Conservation (phyloP, 2,797 vertebrate species). For the Poeciliopsis gracilis region DNA sequence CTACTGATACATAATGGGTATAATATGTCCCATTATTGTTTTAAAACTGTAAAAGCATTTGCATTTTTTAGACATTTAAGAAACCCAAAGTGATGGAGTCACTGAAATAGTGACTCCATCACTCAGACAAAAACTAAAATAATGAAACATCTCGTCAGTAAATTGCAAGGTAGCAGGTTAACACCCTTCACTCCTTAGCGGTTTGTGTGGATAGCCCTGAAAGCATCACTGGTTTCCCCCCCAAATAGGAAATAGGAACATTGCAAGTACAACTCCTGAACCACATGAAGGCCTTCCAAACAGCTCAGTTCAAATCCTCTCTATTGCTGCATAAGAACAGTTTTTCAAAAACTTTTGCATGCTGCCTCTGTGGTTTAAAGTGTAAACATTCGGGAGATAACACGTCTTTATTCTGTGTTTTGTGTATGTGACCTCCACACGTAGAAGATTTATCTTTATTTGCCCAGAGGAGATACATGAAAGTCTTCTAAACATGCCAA, state of each 20-base stretch:
- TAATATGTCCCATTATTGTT: not conserved
- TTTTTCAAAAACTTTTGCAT: not conserved
- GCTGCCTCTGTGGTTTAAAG: not conserved
- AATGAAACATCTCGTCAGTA: not conserved
- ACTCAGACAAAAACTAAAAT: not conserved
- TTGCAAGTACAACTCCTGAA: conserved; percentile 51
- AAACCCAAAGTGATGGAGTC: not conserved
- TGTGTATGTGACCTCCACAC: conserved; percentile 54
- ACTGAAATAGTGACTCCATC: not conserved
- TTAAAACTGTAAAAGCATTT: not conserved
- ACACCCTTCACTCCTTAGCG: not conserved
- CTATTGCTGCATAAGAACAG: not conserved
- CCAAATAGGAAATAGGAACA: too few species aligned
- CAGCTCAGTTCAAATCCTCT: conserved; percentile 34
- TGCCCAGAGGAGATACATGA: conserved; percentile 47
- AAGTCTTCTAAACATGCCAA: conserved; percentile 46
- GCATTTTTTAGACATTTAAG: not conserved
- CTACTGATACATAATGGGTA: not conserved
- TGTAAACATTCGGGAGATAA: conserved; percentile 8
- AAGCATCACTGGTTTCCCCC: not conserved
- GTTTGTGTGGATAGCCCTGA: not conserved
- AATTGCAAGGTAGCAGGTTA: not conserved
- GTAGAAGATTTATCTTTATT: conserved; percentile 59
- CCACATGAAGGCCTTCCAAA: conserved; percentile 40
- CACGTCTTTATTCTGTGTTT: conserved; percentile 23